Conservation (phyloP, 2,888 invertebrate species). For the Oligia latruncula region DNA sequence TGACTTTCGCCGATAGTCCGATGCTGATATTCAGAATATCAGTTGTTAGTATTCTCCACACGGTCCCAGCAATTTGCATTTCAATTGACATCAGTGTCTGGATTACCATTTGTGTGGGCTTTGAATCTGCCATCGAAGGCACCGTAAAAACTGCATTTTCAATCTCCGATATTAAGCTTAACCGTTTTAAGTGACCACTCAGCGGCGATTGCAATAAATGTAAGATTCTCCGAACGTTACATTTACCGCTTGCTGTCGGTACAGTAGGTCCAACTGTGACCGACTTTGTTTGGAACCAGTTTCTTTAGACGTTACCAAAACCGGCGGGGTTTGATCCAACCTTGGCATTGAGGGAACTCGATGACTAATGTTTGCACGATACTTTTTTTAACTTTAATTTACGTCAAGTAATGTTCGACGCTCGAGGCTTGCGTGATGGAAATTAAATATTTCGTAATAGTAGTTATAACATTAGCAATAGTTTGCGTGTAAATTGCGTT, state of each 20-base stretch:
- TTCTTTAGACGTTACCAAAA: conserved; percentile 75
- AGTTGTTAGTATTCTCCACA: conserved; percentile 49
- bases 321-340: conserved; percentile 73
- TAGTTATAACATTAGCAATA: conserved; percentile 50
- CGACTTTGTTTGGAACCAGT: conserved; percentile 80
- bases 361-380: conserved; percentile 78
- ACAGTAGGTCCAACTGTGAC: conserved; percentile 67
- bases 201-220: conserved; percentile 60
- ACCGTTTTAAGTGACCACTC: conserved; percentile 63
- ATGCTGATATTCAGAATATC: conserved; percentile 41
- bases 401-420: conserved; percentile 66
- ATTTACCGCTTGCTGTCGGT: conserved; percentile 70
- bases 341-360: conserved; percentile 86
- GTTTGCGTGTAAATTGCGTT: conserved; percentile 65
- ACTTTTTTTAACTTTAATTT: conserved; percentile 66
- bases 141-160: conserved; percentile 63
- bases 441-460: conserved; percentile 67
- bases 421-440: conserved; percentile 67
- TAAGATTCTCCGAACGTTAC: conserved; percentile 63
- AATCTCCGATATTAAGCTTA: conserved; percentile 47
- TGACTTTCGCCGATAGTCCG: conserved; percentile 51
- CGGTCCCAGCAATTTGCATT: conserved; percentile 58
- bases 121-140: conserved; percentile 35
- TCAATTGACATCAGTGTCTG: conserved; percentile 54
- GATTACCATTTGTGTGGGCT: conserved; percentile 45